These are phyloP conservation scores for Jaculus jaculus DNA, from an alignment of 2,113 vertebrate genomes.

Conservation along the genomic window DNA sequence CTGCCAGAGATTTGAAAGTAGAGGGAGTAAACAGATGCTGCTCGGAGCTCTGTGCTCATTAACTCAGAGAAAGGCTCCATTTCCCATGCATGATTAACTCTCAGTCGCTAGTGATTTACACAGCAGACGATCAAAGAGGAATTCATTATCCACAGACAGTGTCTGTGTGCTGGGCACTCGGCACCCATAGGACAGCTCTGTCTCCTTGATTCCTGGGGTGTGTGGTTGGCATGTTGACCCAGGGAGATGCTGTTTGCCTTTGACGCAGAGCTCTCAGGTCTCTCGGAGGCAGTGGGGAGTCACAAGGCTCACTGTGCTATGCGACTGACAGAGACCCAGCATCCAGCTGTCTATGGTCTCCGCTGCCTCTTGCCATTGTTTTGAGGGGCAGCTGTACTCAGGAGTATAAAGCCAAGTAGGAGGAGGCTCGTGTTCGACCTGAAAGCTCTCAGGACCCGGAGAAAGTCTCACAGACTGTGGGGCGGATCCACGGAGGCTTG, in stretches of 20 bases:
- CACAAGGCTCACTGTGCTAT: background rate
- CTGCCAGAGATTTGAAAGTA: slow-evolving; percentile 78
- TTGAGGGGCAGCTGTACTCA: background rate
- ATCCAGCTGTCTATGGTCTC: background rate
- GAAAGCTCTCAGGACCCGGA: background rate
- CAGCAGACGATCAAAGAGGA: slow-evolving; percentile 84
- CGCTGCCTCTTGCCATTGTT: background rate
- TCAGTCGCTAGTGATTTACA: slow-evolving; percentile 82
- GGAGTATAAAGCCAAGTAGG: background rate
- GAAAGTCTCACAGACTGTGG: background rate
- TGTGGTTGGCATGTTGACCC: background rate
- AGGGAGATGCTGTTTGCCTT: background rate
- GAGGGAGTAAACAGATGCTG: slow-evolving; percentile 83
- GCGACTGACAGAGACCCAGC: background rate
- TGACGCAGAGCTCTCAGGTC: background rate
- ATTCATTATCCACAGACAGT: slow-evolving; percentile 79
- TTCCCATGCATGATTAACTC: slow-evolving; percentile 86
- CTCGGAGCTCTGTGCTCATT: slow-evolving; percentile 83
- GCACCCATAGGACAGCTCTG: background rate
- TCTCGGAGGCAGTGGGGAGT: background rate
- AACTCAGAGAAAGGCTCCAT: slow-evolving; percentile 83
- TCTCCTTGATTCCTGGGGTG: background rate
- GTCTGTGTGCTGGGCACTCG: slow-evolving; percentile 26
- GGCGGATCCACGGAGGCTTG: background rate
- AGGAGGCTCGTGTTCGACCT: background rate